Conservation (phyloP, 2,888 invertebrate genomes). For the Agonopterix subpropinquella region DNA sequence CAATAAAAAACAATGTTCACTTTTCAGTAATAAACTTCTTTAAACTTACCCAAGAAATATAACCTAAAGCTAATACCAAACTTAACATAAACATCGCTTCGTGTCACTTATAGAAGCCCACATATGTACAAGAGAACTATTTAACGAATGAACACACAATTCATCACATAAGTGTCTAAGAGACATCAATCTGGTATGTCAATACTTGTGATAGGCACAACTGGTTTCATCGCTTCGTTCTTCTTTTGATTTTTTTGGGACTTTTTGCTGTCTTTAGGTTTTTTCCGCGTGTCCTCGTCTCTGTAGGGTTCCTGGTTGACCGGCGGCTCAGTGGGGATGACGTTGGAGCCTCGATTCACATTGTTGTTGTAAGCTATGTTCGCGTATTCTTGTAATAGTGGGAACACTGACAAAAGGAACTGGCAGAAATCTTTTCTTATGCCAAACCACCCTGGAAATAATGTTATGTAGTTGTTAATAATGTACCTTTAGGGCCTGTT, state of each 20-base stretch:
- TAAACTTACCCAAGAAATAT: constrained; percentile 25
- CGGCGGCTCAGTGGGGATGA: constrained; percentile 48
- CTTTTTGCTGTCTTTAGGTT: constrained; percentile 76
- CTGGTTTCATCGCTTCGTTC: constrained; percentile 87
- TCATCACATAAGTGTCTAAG: constrained; percentile 7
- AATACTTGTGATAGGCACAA: constrained; percentile 91
- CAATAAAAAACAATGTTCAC: background rate
- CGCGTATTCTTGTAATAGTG: constrained; percentile 97
- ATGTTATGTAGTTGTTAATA: background rate
- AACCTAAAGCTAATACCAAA: constrained; percentile 48
- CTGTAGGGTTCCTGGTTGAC: constrained; percentile 63
- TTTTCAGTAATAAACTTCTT: background rate
- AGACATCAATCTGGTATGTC: constrained; percentile 90
- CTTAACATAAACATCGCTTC: constrained; percentile 64
- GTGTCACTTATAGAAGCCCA: constrained; percentile 35
- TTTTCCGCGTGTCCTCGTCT: constrained; percentile 59
- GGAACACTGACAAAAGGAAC: constrained; percentile 95
- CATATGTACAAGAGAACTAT: constrained; percentile 27
- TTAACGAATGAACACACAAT: constrained; percentile 60
- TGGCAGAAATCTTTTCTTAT: constrained; percentile 98
- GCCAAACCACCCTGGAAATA: constrained; percentile 96
- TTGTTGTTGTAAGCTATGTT: constrained; percentile 96
- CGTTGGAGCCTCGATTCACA: constrained; percentile 40
- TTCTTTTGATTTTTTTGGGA: constrained; percentile 82
- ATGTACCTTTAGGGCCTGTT: background rate